Conservation (phyloP, 1,140 invertebrate species). For the Bombus consobrinus region DNA sequence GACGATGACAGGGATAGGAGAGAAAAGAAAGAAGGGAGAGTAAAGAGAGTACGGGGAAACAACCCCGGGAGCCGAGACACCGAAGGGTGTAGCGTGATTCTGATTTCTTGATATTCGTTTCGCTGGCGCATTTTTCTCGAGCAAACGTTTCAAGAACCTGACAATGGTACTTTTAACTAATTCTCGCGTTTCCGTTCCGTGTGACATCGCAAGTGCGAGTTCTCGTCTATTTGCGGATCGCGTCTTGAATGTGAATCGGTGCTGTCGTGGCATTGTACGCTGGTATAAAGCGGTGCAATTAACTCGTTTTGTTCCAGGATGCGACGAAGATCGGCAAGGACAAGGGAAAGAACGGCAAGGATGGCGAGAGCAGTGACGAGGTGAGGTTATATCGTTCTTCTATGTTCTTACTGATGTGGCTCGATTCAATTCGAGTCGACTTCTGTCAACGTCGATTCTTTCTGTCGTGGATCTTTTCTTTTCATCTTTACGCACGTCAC, state of each 20-base stretch:
- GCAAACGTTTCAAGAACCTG: conserved; percentile 41
- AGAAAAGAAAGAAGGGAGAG: conserved; percentile 44
- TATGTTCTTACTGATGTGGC: conserved; percentile 10
- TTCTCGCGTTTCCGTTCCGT: conserved; percentile 29
- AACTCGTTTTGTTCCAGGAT: conserved; percentile 79
- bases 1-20: conserved; percentile 27
- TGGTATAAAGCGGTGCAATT: conserved; percentile 23
- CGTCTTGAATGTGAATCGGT: conserved; percentile 31
- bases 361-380: conserved; percentile 82
- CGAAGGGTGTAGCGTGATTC: conserved; percentile 66
- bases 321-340: conserved; percentile 80
- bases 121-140: conserved; percentile 33
- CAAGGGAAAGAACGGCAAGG: conserved; percentile 81
- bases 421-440: not conserved
- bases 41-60: conserved; percentile 59
- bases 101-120: conserved; percentile 59
- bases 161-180: conserved; percentile 38
- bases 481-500: not conserved
- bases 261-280: conserved; percentile 36
- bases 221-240: conserved; percentile 5
- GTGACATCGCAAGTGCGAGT: conserved; percentile 48
- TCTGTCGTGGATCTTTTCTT: not conserved
- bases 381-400: conserved; percentile 78
- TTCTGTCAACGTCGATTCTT: conserved; percentile 39
- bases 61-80: conserved; percentile 58